Percentiles rank a stretch among this genome's conserved stretches.
These are phyloP conservation scores for Zaprionus tsacasi DNA, from an alignment of 1,140 invertebrate genomes.

Conservation along the genomic window DNA sequence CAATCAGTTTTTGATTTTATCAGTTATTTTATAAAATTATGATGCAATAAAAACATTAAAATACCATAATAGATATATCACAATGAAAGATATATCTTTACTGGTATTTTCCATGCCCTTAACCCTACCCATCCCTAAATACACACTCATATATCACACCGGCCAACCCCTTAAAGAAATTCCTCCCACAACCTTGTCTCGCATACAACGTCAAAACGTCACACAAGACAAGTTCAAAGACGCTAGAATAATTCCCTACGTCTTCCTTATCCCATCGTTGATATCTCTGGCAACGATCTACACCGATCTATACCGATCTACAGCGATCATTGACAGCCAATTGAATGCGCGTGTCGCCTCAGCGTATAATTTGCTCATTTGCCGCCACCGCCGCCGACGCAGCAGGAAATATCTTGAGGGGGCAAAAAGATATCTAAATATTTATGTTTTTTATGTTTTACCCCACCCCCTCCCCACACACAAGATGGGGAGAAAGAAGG, in stretches of 20 bases:
- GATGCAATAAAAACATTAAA: no score
- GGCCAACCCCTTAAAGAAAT: neutral
- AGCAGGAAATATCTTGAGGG: conserved; percentile 46
- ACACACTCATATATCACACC: neutral
- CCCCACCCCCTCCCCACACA: neutral
- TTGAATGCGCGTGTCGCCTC: conserved; percentile 58
- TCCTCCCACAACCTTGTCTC: neutral
- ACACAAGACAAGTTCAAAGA: neutral
- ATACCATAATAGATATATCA: no score
- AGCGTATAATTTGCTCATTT: conserved; percentile 38
- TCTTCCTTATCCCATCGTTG: neutral
- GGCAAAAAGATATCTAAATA: conserved; percentile 54
- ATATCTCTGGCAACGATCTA: no score
- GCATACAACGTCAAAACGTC: neutral
- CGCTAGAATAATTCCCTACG: conserved; percentile 11
- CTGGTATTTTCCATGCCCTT: neutral
- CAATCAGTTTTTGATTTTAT: no score
- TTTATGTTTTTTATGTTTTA: conserved; percentile 60
- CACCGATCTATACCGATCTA: neutral
- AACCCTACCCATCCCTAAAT: neutral
- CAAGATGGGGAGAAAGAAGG: neutral
- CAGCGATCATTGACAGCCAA: conserved; percentile 43
- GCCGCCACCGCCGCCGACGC: neutral
- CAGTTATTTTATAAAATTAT: no score
- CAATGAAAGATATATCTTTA: no score